Base-by-base conservation (phyloP, 2,888 invertebrate species). In the Exephanes ischioxanthus region DNA sequence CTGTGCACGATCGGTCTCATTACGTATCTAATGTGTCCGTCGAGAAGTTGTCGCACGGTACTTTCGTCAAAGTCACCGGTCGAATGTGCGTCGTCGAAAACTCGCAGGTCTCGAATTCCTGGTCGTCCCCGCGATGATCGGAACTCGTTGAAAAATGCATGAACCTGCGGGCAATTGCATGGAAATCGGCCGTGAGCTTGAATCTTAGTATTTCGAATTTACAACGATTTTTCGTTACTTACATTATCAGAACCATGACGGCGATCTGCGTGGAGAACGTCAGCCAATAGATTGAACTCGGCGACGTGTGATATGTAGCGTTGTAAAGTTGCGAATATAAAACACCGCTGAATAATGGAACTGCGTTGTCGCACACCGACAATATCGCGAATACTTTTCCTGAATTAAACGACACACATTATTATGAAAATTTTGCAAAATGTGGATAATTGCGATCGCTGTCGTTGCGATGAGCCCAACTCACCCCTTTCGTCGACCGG, bases 341-440 rank as follows among this genome's bases (percentile, higher is more conserved):
- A 1, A 96, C 95, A 0, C 97, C 96, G 4, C 97, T 97, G 81
- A 97, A 95, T 90, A 97, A 95, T 0, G 97, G 97, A 55, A 97
- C 96, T 0, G 97, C 97, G 91, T 97, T 97, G 91, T 97, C 97
- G 92, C 97, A 97, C 0, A 97, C 97, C 0, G 97, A 96, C 7
- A 98, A 94, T 86, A 97, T 95, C 0, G 97, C 96, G 91, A 97
- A 97, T 0, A 97, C 96, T 92, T 97, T 97, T 45, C 97, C 97
- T 97, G 93, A 11, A 94, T 94, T 77, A 55, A 83, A 73, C 37
- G 83, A 88, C 37, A 1, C 6, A 89, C 37, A 37, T 26, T 37
- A 7, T 37, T 37, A 37, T 37, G 1, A 37, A 1, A 9, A 37
- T 37, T 37, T 37, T 37, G 9, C 37, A 37, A 37, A 4, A 37